These are phyloP conservation scores for Perizoma flavofasciatum DNA, from an alignment of 2,888 invertebrate species.

Conservation along the genomic window DNA sequence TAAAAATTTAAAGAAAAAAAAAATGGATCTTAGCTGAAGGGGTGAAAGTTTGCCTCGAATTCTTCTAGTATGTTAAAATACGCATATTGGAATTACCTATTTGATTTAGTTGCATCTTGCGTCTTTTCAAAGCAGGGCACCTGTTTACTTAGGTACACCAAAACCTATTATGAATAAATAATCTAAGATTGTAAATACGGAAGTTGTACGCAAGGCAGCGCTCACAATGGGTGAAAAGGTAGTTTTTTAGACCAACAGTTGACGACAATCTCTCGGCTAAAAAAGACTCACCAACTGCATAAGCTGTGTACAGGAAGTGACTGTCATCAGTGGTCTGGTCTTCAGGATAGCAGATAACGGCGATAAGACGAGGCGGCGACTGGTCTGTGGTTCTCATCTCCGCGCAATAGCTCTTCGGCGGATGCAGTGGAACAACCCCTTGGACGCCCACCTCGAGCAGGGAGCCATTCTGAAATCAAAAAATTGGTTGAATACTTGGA, in stretches of 20 bases:
- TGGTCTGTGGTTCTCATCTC: slow-evolving; percentile 58
- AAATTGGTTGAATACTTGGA: neutral
- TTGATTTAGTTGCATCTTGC: too few species aligned
- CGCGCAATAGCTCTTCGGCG: slow-evolving; percentile 56
- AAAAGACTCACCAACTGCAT: slow-evolving; percentile 65
- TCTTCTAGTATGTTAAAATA: neutral
- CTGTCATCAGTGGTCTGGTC: slow-evolving; percentile 53
- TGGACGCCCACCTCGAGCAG: slow-evolving; percentile 56
- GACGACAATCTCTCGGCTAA: too few species aligned
- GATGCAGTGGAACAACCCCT: slow-evolving; percentile 45
- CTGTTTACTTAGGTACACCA: too few species aligned
- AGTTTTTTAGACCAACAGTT: too few species aligned
- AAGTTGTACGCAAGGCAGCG: too few species aligned
- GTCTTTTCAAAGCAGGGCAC: too few species aligned
- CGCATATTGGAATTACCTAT: too few species aligned
- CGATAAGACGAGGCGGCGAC: slow-evolving; percentile 54
- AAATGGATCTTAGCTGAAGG: too few species aligned
- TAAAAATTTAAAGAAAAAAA: neutral
- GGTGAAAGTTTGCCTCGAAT: too few species aligned
- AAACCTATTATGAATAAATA: too few species aligned
- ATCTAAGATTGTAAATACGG: too few species aligned
- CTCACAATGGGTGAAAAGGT: too few species aligned
- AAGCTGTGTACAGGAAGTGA: slow-evolving; percentile 58
- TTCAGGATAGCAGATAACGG: slow-evolving; percentile 64
- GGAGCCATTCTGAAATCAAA: slow-evolving; percentile 66